These are phyloP conservation scores for Nothocercus nigrocapillus DNA, from an alignment of 2,113 vertebrate species.

Conservation along the genomic window DNA sequence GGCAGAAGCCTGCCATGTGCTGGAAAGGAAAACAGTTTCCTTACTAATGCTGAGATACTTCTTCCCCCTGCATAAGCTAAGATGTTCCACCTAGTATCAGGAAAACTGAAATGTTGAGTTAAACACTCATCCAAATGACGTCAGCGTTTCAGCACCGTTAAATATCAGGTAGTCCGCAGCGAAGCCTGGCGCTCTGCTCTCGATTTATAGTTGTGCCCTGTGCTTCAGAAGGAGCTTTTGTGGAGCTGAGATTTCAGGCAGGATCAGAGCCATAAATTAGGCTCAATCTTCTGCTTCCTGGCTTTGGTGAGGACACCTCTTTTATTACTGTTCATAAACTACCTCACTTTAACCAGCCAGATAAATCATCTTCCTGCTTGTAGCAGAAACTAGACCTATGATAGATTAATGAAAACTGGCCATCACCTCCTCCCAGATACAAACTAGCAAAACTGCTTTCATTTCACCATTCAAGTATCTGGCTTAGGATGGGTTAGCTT, in stretches of 20 bases:
- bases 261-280: background rate
- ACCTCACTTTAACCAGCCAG: background rate
- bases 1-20: background rate
- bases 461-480: background rate
- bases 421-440: background rate
- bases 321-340: background rate
- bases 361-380: background rate
- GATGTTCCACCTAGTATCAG: background rate
- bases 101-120: background rate
- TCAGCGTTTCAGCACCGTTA: background rate
- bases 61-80: background rate
- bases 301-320: background rate
- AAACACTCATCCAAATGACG: background rate
- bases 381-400: background rate
- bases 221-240: background rate
- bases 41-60: background rate
- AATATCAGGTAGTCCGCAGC: background rate
- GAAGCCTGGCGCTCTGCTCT: background rate
- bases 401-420: background rate
- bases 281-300: background rate
- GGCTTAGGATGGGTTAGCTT: background rate
- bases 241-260: background rate
- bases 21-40: background rate
- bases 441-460: background rate
- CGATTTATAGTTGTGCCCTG: background rate